Evolutionary conservation across 2,113 vertebrate genomes (phyloP), one percentile per base, ranked within the genome.

Genomic region (Polypterus senegalus): DNA sequence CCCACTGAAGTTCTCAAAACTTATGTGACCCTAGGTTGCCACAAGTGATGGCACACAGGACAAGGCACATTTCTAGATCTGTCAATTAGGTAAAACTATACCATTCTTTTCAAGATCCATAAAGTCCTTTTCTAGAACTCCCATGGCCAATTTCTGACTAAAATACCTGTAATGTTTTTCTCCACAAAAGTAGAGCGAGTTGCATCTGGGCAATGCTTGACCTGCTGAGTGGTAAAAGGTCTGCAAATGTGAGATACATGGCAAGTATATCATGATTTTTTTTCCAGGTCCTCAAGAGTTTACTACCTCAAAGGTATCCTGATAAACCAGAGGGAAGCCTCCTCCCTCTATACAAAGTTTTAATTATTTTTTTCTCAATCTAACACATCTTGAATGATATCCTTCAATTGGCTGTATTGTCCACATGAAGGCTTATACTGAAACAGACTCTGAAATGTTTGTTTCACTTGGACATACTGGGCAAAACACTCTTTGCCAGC

Each of bases 1-100:
- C 27, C 4, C 6, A 51, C 73, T 70, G 59, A 75, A 62, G 64
- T 67, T 70, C 47, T 65, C 63, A 58, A 61, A 8, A 64, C 67
- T n/a, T 47, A 11, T 66, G 66, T 47, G 69, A 71, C 1, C 63
- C 60, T 3, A 69, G 5, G 49, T 70, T 74, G 47, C 69, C 62
- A 5, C 73, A 70, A 7, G 61, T 11, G 57, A 71, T 73, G 7
- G 67, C 67, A 47, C 10, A 47, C 51, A 74, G 5, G 11, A 48
- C 27, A 27, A 27, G 27, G 27, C 27, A 27, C 27, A 27, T 27
- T 27, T 27, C 27, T 27, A 27, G 27, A 27, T 27, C 27, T 27
- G 27, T 27, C 27, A 27, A 27, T 27, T 27, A 27, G 27, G 27
- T 27, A 2, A 27, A 27, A 27, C 1, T 27, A 27, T 27, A 27